Base-by-base conservation (phyloP, 2,888 invertebrate genomes). In the Ormyrus rosae region DNA sequence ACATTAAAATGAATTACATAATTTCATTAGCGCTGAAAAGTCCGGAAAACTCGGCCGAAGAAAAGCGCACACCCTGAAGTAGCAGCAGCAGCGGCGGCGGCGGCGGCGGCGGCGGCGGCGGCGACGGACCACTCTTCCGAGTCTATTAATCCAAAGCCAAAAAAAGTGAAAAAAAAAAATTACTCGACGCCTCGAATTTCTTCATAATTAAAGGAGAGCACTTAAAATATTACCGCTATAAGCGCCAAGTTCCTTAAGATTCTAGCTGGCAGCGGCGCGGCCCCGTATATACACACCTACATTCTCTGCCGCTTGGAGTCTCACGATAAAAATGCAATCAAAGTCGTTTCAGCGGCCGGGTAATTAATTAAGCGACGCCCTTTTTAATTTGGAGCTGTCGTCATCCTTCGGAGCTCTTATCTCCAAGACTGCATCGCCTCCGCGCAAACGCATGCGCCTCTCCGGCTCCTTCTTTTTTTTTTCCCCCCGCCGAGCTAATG, bases 401-500 rank as follows among this genome's bases (percentile, higher is more conserved):
- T 72, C 79, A 50, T 79, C 75, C 63, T 34, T 34, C 34, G 34
- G 9, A 11, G 19, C 71, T 81, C 81, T 74, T 78, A 81, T 81
- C 81, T 73, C 58, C 53, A 9, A 34, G 56, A 51, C 68, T 58
- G 76, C 68, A 72, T 71, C 76, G 50, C 7, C 46, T 13, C 50
- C 19, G 48, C 19, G 46, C 72, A 19, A 51, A 74, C 70, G 78
- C 79, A 60, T 64, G 70, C 78, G 75, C 77, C 70, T 19, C 81
- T 79, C 77, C 48, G 75, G 81, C 34, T 34, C 34, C 34, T 34
- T 34, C 3, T 34, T 34, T 34, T 19, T 19, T 19, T 19, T 19
- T 1, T 3, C 34, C 34, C 34, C 34, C 34, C 34, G 34, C 6
- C 53, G 71, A 65, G 65, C 45, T 88, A 88, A 89, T 89, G 88